phyloP scores from a whole-genome alignment of 2,797 vertebrate genomes.

The Otus scops region DNA sequence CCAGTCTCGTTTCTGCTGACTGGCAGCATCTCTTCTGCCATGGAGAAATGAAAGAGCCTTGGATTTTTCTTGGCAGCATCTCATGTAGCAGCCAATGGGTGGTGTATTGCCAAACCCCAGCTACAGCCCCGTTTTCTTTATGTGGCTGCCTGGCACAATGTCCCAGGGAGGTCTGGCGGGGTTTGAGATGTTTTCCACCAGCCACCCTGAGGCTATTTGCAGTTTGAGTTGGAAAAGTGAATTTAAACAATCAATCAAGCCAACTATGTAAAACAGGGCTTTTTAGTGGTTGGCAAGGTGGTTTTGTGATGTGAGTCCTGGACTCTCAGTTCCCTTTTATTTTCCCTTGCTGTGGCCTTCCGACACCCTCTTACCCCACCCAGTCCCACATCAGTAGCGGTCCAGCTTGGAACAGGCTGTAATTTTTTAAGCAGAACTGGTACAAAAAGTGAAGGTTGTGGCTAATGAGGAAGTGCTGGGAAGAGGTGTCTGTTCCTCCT shows the following conservation, averaged over 20 bases:
- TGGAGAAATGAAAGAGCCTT: not conserved
- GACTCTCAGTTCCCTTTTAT: not conserved
- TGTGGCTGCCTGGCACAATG: not conserved
- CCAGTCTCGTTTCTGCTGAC: not conserved
- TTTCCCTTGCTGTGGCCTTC: not conserved
- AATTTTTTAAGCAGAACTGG: not conserved
- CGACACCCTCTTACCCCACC: not conserved
- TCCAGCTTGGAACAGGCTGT: not conserved
- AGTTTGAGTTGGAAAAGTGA: not conserved
- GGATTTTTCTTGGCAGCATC: not conserved
- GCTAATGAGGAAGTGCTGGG: not conserved
- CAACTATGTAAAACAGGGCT: not conserved
- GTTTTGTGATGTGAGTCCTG: not conserved
- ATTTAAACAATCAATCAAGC: slow-evolving; percentile 14
- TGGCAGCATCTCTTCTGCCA: not conserved
- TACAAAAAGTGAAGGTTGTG: not conserved
- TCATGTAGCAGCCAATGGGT: not conserved
- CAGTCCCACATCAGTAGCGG: not conserved
- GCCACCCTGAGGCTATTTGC: not conserved
- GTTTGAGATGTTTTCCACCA: not conserved
- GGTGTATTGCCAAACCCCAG: not conserved
- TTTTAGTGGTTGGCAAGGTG: not conserved
- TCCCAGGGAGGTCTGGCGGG: not conserved
- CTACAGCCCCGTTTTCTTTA: not conserved
- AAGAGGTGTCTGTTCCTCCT: not conserved